Evolutionary conservation across 53 echinoderm and acorn worm species (phyloP), one percentile per base, ranked within the genome.

Genomic region (Echinarachnius parma): DNA sequence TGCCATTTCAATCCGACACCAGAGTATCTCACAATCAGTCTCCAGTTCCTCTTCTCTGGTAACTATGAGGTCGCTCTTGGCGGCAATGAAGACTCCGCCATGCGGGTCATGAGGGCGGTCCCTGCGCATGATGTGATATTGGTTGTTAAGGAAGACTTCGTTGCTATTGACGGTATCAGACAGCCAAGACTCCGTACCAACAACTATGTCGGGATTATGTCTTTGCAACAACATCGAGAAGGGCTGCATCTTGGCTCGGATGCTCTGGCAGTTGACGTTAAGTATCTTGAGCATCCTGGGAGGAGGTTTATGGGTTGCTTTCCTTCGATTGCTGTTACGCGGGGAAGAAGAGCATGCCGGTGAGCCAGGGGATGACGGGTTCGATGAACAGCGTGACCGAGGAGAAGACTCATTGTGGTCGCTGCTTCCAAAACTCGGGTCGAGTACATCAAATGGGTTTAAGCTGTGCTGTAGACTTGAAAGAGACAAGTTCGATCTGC

Each of bases 111-210:
- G 16, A 20, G 61, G 61, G 14, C 64, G 21, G 52, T 77, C 83
- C 39, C 56, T 77, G 34, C 59, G 77, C 21, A 59, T 37, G 48
- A 65, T 58, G 14, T 65, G 30, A 36, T 44, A 77, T 10, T 18
- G 21, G 33, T 77, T 52, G 16, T 21, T 22, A 15, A 59, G 77
- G 37, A 83, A 76, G 15, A 84, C 68, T 21, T 84, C 78, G 16
- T 42, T 69, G 60, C 47, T 62, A 25, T 25, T 78, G 21, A 84
- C 44, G 14, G 46, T 34, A 13, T 59, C 35, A 39, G 46, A 55
- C 29, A 79, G 26, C 69, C 79, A 84, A 11, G 84, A 79, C 47
- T 84, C 84, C 9, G 84, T 84, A 13, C 55, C 84, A 20, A 54
- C 36, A 8, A 71, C 62, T 0, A 84, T 54, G 46, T 72, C 84